Evolutionary conservation across 2,888 invertebrate species (phyloP).

Genomic region (Epicampocera succincta): DNA sequence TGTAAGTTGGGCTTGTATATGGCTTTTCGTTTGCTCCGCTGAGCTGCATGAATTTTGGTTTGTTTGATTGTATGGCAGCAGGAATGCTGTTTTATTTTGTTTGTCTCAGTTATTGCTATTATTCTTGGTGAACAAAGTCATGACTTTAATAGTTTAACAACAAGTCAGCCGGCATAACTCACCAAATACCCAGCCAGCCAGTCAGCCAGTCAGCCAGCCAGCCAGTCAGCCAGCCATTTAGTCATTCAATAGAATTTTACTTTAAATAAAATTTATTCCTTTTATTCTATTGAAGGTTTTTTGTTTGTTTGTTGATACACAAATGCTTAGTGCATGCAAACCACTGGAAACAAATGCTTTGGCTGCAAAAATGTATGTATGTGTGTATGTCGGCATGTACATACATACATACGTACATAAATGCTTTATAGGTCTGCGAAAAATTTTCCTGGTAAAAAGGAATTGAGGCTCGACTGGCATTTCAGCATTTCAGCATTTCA

Average conservation of each 20-base stretch:
- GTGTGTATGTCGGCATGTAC: no score
- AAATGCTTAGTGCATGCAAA: conserved; percentile 11
- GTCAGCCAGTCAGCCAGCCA: background rate
- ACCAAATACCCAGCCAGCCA: background rate
- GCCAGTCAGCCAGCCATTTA: conserved; percentile 17
- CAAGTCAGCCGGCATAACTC: conserved; percentile 25
- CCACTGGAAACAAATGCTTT: conserved; percentile 26
- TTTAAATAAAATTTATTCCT: conserved; percentile 27
- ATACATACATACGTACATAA: no score
- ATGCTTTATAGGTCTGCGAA: no score
- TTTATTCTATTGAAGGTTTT: conserved; percentile 21
- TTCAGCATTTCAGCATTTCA: no score
- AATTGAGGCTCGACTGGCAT: no score
- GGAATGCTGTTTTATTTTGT: conserved; percentile 40
- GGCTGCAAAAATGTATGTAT: background rate
- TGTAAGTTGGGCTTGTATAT: conserved; percentile 33
- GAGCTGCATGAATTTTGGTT: conserved; percentile 14
- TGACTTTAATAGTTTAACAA: conserved; percentile 48
- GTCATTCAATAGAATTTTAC: conserved; percentile 56
- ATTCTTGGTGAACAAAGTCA: conserved; percentile 53
- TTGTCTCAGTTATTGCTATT: conserved; percentile 37
- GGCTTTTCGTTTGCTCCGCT: conserved; percentile 27
- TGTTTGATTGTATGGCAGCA: conserved; percentile 25
- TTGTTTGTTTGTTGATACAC: no score
- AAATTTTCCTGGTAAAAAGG: no score